Conservation (phyloP, 2,797 vertebrate genomes). For the Hemitrygon akajei region DNA sequence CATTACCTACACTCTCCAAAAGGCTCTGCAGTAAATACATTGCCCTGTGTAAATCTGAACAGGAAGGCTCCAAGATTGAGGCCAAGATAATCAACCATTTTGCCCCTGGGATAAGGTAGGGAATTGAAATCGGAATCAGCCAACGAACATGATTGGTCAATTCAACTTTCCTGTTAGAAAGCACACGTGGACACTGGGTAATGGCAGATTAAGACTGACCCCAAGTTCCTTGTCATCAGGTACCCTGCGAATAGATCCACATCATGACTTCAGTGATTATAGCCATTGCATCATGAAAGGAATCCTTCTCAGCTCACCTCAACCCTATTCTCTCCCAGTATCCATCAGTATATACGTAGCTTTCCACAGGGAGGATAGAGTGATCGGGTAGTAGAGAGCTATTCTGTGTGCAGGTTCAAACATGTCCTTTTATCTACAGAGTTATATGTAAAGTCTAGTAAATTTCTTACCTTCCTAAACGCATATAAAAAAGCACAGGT, state of each 20-base stretch:
- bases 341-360: neutral
- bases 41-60: neutral
- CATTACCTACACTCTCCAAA: neutral
- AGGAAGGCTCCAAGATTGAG: neutral
- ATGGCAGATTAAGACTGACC: neutral
- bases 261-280: neutral
- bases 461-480: neutral
- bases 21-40: neutral
- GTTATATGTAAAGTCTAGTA: neutral
- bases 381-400: neutral
- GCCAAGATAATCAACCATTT: neutral
- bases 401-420: neutral
- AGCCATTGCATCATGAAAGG: neutral
- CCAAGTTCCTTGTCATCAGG: too few species aligned
- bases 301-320: neutral
- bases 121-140: neutral
- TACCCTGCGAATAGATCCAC: neutral
- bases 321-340: neutral
- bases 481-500: neutral
- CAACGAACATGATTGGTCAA: neutral
- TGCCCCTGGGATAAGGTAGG: neutral
- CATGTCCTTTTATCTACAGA: neutral
- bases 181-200: neutral
- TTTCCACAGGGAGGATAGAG: neutral
- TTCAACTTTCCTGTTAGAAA: neutral